Evolutionary conservation across 2,888 invertebrate genomes (phyloP).

Genomic region (Clistopyga incitator): DNA sequence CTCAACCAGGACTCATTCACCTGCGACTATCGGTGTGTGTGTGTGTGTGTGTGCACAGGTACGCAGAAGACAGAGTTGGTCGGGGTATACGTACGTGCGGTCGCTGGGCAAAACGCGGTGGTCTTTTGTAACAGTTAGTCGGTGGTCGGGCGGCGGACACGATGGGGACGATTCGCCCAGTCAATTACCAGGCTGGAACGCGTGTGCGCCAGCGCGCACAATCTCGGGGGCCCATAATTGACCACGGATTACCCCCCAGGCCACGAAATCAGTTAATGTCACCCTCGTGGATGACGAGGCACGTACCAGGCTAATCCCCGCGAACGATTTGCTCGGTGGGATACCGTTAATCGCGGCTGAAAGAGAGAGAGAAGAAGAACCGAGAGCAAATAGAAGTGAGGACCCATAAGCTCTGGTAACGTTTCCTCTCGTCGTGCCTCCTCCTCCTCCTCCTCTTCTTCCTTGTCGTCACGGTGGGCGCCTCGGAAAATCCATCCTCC

Average conservation of each 20-base stretch:
- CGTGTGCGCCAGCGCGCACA: slow-evolving; percentile 68
- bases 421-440: background rate
- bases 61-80: slow-evolving; percentile 1
- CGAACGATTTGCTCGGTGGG: slow-evolving; percentile 67
- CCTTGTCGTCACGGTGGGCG: slow-evolving; percentile 2
- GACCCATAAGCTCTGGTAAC: slow-evolving; percentile 2
- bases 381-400: slow-evolving; percentile 34
- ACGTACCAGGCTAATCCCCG: slow-evolving; percentile 69
- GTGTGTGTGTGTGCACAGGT: slow-evolving; percentile 3
- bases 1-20: background rate
- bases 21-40: slow-evolving; percentile 3
- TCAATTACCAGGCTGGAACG: slow-evolving; percentile 74
- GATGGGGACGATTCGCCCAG: slow-evolving; percentile 71
- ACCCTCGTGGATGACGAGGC: slow-evolving; percentile 72
- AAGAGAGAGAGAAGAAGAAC: slow-evolving; percentile 31
- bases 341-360: slow-evolving; percentile 67
- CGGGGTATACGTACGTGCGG: slow-evolving; percentile 43
- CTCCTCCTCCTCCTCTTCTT: background rate
- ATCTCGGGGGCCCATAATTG: slow-evolving; percentile 75
- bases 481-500: slow-evolving; percentile 49
- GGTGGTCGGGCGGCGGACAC: slow-evolving; percentile 70
- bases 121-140: slow-evolving; percentile 77
- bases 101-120: slow-evolving; percentile 59
- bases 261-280: slow-evolving; percentile 78
- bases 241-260: slow-evolving; percentile 75